Evolutionary conservation across 2,113 vertebrate species (phyloP).

Genomic region (Eurypyga helias): DNA sequence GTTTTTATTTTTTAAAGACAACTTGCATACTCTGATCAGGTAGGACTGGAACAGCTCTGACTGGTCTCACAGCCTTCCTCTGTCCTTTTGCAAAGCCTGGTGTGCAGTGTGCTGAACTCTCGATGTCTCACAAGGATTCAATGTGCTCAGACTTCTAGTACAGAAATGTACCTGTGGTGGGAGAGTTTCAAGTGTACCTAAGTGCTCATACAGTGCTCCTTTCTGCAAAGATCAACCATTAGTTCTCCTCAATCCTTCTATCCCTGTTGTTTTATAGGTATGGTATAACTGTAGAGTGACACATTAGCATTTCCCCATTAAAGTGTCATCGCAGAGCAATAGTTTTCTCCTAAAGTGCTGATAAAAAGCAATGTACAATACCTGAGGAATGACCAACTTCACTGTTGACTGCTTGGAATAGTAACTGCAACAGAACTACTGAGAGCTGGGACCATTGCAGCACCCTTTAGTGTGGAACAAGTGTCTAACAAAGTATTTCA

Average conservation of each 20-base stretch:
- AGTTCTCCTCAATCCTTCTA: neutral
- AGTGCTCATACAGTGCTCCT: neutral
- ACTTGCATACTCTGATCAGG: neutral
- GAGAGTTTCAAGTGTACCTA: neutral
- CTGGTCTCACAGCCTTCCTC: neutral
- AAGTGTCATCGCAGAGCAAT: neutral
- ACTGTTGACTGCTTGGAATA: neutral
- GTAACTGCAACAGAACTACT: neutral
- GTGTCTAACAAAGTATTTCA: conserved; percentile 1
- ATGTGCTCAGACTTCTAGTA: neutral
- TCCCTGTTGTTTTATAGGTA: neutral
- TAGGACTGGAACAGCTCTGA: neutral
- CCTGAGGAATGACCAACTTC: neutral
- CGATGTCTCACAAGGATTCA: neutral
- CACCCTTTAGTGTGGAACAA: neutral
- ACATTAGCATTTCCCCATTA: neutral
- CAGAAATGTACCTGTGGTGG: neutral
- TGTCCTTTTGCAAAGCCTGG: neutral
- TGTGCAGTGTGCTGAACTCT: neutral
- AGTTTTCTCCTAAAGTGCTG: neutral
- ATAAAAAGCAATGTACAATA: neutral
- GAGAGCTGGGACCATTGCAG: neutral
- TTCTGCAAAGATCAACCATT: neutral
- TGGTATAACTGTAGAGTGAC: neutral
- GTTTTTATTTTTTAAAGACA: neutral